Conservation (phyloP, 2,113 vertebrate genomes). For the Glaucomys volans region DNA sequence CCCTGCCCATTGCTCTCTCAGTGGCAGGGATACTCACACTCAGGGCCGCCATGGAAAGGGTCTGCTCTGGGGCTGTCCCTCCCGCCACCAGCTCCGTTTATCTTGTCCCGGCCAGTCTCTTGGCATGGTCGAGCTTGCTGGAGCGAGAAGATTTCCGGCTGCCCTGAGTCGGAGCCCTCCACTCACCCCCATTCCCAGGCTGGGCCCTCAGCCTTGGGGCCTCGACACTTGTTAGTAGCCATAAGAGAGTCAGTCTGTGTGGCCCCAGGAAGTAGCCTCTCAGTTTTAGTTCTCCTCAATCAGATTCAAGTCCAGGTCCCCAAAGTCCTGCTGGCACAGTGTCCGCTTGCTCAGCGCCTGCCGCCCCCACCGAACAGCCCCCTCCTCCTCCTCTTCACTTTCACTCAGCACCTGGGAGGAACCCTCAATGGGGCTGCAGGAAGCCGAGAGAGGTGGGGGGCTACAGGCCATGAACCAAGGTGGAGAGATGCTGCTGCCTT, state of each 20-base stretch:
- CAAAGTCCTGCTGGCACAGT: conserved; percentile 92
- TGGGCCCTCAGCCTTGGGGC: conserved; percentile 72
- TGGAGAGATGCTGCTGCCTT: conserved; percentile 84
- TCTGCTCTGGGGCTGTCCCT: conserved; percentile 80
- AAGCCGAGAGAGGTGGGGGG: conserved; percentile 86
- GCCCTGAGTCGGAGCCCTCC: conserved; percentile 83
- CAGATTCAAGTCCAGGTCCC: conserved; percentile 91
- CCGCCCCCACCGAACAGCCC: conserved; percentile 80
- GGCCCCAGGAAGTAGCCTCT: conserved; percentile 80
- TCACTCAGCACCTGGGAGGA: conserved; percentile 92
- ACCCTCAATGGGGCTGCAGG: conserved; percentile 87
- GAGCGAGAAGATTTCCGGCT: conserved; percentile 80
- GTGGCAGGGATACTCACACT: conserved; percentile 82
- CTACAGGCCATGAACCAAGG: conserved; percentile 86
- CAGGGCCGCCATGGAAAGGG: conserved; percentile 78
- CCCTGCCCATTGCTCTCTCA: conserved; percentile 77
- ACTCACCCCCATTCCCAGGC: conserved; percentile 79
- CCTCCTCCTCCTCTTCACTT: conserved; percentile 90
- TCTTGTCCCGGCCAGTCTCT: conserved; percentile 82
- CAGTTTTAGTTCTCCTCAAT: conserved; percentile 92
- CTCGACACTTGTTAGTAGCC: conserved; percentile 82
- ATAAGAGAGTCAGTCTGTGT: conserved; percentile 81
- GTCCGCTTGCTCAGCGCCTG: conserved; percentile 85
- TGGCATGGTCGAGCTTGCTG: conserved; percentile 78
- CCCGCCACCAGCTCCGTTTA: conserved; percentile 81